Conservation (phyloP, 1,140 invertebrate species). For the Macrobrachium nipponense region DNA sequence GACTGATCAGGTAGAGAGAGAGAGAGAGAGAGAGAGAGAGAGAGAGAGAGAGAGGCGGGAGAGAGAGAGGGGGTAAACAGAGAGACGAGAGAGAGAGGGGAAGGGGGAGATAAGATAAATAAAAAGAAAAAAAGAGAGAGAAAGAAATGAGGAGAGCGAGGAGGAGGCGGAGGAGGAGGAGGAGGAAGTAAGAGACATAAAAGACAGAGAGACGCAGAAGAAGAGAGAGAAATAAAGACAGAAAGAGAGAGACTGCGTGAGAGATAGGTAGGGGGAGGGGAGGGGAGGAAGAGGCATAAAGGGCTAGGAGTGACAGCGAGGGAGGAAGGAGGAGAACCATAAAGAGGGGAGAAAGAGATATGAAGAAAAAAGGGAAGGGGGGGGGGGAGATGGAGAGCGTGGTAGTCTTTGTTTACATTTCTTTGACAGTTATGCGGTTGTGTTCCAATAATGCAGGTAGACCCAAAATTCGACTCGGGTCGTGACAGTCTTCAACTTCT, state of each 20-base stretch:
- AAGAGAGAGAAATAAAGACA: background rate
- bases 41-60: too few species aligned
- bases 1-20: conserved; percentile 74
- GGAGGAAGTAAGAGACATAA: too few species aligned
- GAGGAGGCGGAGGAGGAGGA: background rate
- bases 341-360: background rate
- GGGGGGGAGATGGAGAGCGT: background rate
- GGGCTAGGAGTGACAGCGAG: background rate
- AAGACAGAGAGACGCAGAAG: too few species aligned
- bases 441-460: too few species aligned
- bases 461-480: background rate
- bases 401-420: too few species aligned
- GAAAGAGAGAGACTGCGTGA: background rate
- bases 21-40: background rate
- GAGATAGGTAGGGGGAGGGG: background rate
- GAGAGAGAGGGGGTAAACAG: background rate
- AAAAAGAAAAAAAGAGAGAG: background rate
- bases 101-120: background rate
- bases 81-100: background rate
- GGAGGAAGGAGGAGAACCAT: background rate
- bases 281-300: background rate
- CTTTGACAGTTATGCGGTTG: too few species aligned
- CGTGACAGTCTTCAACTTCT: background rate
- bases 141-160: conserved; percentile 3
- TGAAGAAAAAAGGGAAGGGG: background rate